Evolutionary conservation across 1,140 invertebrate genomes (phyloP), one percentile per base, ranked within the genome.

Genomic region (Homalodisca vitripennis): DNA sequence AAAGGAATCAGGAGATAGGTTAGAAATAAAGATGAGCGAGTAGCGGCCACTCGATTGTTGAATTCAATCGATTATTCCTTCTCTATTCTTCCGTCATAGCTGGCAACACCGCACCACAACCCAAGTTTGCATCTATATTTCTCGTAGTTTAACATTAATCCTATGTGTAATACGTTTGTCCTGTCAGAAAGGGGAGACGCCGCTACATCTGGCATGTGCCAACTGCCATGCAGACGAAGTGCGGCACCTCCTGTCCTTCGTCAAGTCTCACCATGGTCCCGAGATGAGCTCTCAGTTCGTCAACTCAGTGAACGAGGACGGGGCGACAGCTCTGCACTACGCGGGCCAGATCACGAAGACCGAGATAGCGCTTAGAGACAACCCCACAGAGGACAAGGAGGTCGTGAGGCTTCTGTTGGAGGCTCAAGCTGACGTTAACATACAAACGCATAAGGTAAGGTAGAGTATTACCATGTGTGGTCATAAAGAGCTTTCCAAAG

Each of bases 101-200:
- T n/a, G n/a, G n/a, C n/a, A n/a, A n/a, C n/a, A n/a, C n/a, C n/a
- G n/a, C n/a, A n/a, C n/a, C n/a, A n/a, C n/a, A n/a, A n/a, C n/a
- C n/a, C n/a, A n/a, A n/a, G n/a, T n/a, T n/a, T n/a, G n/a, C n/a
- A n/a, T n/a, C n/a, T n/a, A n/a, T n/a, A n/a, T n/a, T n/a, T n/a
- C n/a, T n/a, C n/a, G n/a, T n/a, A n/a, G n/a, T n/a, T n/a, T n/a
- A n/a, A n/a, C n/a, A n/a, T n/a, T n/a, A n/a, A n/a, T n/a, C n/a
- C n/a, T n/a, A n/a, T n/a, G n/a, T n/a, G n/a, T n/a, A n/a, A n/a
- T n/a, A n/a, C n/a, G n/a, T n/a, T n/a, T n/a, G n/a, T n/a, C n/a
- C n/a, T n/a, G n/a, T 31, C 74, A 98, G 94, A 91, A 87, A 75
- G 97, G 97, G n/a, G 96, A 98, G 82, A 98, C 95, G 0, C 92